Conservation (phyloP, 2,888 invertebrate species). For the Drosophila antonietae region DNA sequence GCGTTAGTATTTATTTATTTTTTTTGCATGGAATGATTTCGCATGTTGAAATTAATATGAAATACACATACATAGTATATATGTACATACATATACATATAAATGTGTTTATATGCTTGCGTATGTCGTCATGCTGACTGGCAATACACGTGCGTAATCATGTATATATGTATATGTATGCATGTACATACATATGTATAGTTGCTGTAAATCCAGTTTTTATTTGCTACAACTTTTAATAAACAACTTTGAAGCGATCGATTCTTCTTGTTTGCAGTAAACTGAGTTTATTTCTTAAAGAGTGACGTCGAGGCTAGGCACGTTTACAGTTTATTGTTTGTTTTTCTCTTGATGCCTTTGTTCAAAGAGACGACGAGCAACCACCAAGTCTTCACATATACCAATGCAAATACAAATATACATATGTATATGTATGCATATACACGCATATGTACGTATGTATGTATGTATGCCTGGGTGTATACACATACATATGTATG, state of each 20-base stretch:
- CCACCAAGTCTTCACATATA: neutral
- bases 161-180: neutral
- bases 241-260: constrained; percentile 34
- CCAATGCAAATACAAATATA: neutral
- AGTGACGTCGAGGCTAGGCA: constrained; percentile 19
- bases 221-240: constrained; percentile 38
- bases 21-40: constrained; percentile 41
- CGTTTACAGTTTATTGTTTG: constrained; percentile 41
- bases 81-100: neutral
- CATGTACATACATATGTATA: neutral
- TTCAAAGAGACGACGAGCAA: constrained; percentile 1
- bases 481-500: neutral
- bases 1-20: neutral
- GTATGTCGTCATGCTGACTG: neutral
- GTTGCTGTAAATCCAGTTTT: constrained; percentile 55
- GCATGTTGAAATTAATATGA: constrained; percentile 30
- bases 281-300: constrained; percentile 13
- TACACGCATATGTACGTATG: neutral
- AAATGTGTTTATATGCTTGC: no score
- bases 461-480: neutral
- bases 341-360: constrained; percentile 6
- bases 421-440: neutral
- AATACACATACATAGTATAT: neutral
- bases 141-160: neutral
- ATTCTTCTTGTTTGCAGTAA: constrained; percentile 34